Conservation (phyloP, 2,888 invertebrate species). For the Cepaea hortensis region DNA sequence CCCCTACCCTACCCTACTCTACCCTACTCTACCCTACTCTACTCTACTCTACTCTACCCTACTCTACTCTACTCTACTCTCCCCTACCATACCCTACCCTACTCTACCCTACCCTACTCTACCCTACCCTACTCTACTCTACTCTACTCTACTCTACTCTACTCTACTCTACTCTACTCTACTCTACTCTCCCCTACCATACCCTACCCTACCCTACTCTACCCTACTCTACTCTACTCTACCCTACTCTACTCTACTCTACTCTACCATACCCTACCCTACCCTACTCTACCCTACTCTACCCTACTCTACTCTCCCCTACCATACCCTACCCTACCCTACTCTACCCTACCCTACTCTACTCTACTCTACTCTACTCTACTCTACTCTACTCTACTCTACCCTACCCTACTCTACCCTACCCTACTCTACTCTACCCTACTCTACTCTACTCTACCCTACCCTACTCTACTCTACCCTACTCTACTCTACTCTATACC, state of each 20-base stretch:
- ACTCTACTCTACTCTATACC: neutral
- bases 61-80: neutral
- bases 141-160: neutral
- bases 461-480: neutral
- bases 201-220: neutral
- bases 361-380: neutral
- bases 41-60: slow-evolving; percentile 9
- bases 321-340: neutral
- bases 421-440: neutral
- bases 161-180: neutral
- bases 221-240: neutral
- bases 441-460: neutral
- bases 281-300: neutral
- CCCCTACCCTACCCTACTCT: too few relatives aligned
- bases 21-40: neutral
- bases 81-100: too few relatives aligned
- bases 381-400: slow-evolving; percentile 13
- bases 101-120: neutral
- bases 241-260: neutral
- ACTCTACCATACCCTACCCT: neutral
- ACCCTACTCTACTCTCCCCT: neutral
- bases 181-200: neutral
- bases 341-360: too few relatives aligned
- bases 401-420: neutral
- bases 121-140: neutral